Evolutionary conservation across 2,113 vertebrate genomes (phyloP).

Genomic region (Bubo blakistoni): DNA sequence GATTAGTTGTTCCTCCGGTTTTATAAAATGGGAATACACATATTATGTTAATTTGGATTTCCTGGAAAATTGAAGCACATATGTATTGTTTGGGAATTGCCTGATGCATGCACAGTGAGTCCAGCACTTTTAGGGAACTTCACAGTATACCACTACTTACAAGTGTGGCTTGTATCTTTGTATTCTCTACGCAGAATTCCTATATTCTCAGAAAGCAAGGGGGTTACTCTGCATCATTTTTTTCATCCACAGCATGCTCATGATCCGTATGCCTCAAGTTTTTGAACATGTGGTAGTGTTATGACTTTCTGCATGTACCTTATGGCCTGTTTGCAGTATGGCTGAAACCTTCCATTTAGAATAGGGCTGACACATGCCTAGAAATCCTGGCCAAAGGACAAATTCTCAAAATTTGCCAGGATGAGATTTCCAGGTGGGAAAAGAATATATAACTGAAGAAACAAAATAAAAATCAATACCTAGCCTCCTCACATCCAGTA

Average conservation of each 20-base stretch:
- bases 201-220: neutral
- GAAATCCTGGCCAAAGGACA: neutral
- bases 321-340: neutral
- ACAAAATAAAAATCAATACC: neutral
- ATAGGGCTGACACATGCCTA: neutral
- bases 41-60: neutral
- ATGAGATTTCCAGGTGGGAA: neutral
- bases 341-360: neutral
- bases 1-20: neutral
- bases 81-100: neutral
- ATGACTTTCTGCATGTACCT: neutral
- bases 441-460: neutral
- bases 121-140: neutral
- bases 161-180: neutral
- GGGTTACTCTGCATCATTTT: neutral
- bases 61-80: neutral
- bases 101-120: neutral
- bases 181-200: neutral
- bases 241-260: no score
- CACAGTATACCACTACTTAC: neutral
- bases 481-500: neutral
- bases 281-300: neutral
- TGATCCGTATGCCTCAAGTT: fast-evolving
- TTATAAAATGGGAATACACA: neutral
- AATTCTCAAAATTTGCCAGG: neutral